Conservation (phyloP, 2,888 invertebrate genomes). For the Drosophila silvestris region DNA sequence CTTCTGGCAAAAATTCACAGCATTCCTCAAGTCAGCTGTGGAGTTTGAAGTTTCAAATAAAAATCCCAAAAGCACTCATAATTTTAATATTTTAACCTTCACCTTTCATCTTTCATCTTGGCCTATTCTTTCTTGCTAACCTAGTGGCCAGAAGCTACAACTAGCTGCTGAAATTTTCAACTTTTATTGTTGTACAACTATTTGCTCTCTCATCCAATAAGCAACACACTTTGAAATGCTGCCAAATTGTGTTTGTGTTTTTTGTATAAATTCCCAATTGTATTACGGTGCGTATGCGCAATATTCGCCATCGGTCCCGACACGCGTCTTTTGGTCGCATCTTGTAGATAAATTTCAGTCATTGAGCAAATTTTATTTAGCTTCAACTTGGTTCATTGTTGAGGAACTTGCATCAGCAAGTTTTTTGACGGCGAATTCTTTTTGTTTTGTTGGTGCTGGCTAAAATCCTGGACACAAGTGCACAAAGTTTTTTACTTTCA, state of each 20-base stretch:
- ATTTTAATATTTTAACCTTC: neutral
- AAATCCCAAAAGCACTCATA: neutral
- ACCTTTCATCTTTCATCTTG: neutral
- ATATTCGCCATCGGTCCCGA: slow-evolving; percentile 15
- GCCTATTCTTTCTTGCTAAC: neutral
- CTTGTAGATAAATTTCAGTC: slow-evolving; percentile 37
- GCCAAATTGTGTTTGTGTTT: neutral
- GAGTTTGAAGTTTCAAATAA: neutral
- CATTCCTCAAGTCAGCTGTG: neutral
- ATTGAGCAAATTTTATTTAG: slow-evolving; percentile 58
- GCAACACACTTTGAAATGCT: neutral
- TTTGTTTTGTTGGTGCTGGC: neutral
- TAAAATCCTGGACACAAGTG: slow-evolving; percentile 32
- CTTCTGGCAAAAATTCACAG: neutral
- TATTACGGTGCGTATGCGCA: slow-evolving; percentile 45
- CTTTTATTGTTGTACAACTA: neutral
- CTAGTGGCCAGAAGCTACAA: neutral
- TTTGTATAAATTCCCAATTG: slow-evolving; percentile 1
- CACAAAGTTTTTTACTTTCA: slow-evolving; percentile 55
- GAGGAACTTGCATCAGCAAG: slow-evolving; percentile 5
- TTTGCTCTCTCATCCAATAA: neutral
- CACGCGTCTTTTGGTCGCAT: slow-evolving; percentile 16
- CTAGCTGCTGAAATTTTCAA: neutral
- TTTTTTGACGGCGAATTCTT: slow-evolving; percentile 4
- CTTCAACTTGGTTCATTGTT: slow-evolving; percentile 22